Base-by-base conservation (phyloP, 2,113 vertebrate genomes). In the Ursus arctos region DNA sequence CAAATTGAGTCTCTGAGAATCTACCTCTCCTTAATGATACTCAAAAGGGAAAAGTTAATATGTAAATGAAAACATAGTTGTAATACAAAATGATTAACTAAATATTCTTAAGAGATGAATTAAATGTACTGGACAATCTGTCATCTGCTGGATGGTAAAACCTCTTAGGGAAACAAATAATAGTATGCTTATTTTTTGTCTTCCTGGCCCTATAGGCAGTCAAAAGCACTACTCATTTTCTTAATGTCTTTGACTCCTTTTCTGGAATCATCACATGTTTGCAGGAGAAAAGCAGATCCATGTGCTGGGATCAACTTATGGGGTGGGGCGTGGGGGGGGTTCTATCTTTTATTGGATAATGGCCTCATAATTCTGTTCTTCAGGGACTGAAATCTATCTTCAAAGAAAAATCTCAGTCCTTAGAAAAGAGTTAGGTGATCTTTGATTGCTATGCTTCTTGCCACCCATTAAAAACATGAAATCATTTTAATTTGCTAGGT, bases 1-100 rank as follows among this genome's bases (percentile, higher is more conserved):
- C 28, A 96, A 87, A 59, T 63, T 55, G 51, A 61, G 31, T 57
- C 33, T 87, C 40, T 80, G 31, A 92, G 84, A 76, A 85, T 74
- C 57, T 63, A 57, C 12, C 21, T 36, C 51, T 80, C 82, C 22
- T 92, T 85, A 96, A 93, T 83, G 69, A 94, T 77, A 51, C 33
- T 77, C n/a, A 87, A 88, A 57, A 40, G 22, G 77, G 43, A 84
- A 96, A 61, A 79, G 22, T 71, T 74, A 88, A 91, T 67, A 57
- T 57, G 7, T 61, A 5, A 72, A 51, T 89, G 83, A 82, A 92
- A 91, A 67, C 49, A 53, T 49, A 96, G 33, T 91, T 83, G 26
- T n/a, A 79, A 82, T 47, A 43, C 8, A 53, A 87, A 90, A 83
- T 90, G 14, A 53, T 40, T 91, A 47, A 79, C 40, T 96, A 74